A percentile compares a stretch with the other conserved stretches of the same genome.
phyloP scores from a whole-genome alignment of 1,140 invertebrate species.

The Lerema accius region DNA sequence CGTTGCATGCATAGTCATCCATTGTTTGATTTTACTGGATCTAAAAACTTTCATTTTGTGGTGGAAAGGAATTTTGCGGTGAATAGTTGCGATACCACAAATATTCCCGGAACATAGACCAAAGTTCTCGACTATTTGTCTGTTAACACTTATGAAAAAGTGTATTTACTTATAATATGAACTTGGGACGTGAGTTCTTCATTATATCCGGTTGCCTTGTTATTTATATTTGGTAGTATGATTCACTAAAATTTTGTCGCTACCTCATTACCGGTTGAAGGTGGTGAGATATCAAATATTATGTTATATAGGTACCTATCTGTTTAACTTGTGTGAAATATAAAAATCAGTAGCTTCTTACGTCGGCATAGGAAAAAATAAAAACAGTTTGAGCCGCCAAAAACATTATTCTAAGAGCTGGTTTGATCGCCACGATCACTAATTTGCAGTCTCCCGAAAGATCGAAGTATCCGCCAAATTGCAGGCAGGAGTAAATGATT shows the following conservation, averaged over 20 bases:
- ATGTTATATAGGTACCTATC: no score
- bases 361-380: slow-evolving; percentile 87
- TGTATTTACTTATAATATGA: slow-evolving; percentile 4
- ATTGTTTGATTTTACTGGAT: background rate
- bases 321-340: no score
- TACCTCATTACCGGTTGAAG: background rate
- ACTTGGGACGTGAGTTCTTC: background rate
- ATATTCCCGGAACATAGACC: no score
- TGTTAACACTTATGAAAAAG: slow-evolving; percentile 10
- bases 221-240: background rate
- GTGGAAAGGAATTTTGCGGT: no score
- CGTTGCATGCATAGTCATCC: background rate
- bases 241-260: background rate
- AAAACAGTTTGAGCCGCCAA: slow-evolving; percentile 87
- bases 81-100: no score
- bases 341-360: slow-evolving; percentile 53
- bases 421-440: slow-evolving; percentile 83
- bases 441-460: slow-evolving; percentile 83
- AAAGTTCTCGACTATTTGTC: slow-evolving; percentile 5
- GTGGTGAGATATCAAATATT: no score
- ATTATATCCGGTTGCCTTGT: background rate
- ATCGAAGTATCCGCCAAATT: slow-evolving; percentile 86
- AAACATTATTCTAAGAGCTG: slow-evolving; percentile 84
- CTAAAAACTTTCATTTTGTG: no score
- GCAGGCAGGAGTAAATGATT: slow-evolving; percentile 87